These are phyloP conservation scores for Agriopis marginaria DNA, from an alignment of 2,888 invertebrate genomes.

Conservation along the genomic window DNA sequence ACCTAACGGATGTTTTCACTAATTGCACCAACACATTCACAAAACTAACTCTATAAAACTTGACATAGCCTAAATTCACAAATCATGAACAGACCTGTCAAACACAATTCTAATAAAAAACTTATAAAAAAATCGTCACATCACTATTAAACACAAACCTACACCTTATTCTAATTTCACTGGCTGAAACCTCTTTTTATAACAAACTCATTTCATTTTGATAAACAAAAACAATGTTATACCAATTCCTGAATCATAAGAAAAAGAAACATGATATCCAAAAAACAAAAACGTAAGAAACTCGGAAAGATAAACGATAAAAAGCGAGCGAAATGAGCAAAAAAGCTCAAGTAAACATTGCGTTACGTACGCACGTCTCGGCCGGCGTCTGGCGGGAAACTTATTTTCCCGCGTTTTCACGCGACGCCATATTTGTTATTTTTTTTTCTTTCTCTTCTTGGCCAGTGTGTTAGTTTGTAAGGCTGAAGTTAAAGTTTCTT, in stretches of 20 bases:
- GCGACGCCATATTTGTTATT: slow-evolving; percentile 64
- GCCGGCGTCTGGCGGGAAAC: slow-evolving; percentile 80
- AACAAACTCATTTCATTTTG: slow-evolving; percentile 2
- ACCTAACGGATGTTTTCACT: slow-evolving; percentile 15
- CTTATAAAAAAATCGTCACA: neutral
- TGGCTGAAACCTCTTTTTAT: neutral
- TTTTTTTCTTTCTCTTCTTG: slow-evolving; percentile 33
- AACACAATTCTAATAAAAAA: neutral
- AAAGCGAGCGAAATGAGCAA: slow-evolving; percentile 51
- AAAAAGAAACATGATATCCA: slow-evolving; percentile 41
- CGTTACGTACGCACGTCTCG: slow-evolving; percentile 80
- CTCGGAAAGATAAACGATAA: slow-evolving; percentile 50
- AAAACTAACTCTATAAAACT: too few species aligned
- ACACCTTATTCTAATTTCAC: too few species aligned
- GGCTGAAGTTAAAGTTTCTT: slow-evolving; percentile 8
- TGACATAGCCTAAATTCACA: neutral
- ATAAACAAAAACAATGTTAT: slow-evolving; percentile 13
- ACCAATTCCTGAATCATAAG: slow-evolving; percentile 18
- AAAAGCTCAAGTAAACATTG: slow-evolving; percentile 71
- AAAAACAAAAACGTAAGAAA: slow-evolving; percentile 42
- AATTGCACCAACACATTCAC: slow-evolving; percentile 2
- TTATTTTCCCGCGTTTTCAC: slow-evolving; percentile 82
- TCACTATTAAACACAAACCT: too few species aligned
- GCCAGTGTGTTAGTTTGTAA: slow-evolving; percentile 23
- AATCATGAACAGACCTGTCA: neutral